Base-by-base conservation (phyloP, 2,113 vertebrate genomes). In the Onychostruthus taczanowskii region DNA sequence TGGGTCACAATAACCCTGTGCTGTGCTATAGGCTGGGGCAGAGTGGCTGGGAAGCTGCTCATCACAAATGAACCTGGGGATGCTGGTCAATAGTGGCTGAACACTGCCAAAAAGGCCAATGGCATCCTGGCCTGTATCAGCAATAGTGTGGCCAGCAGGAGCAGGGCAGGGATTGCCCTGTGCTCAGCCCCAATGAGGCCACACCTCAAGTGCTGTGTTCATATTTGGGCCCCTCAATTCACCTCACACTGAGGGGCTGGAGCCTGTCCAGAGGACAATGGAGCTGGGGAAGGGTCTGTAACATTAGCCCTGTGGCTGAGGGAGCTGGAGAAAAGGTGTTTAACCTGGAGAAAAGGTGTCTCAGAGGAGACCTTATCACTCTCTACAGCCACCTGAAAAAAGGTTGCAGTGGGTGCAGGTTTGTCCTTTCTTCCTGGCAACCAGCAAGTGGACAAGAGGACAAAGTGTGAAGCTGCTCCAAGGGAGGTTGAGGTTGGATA, bases 241-340 rank as follows among this genome's bases (percentile, higher is more conserved):
- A 58, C 10, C 13, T 41, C 43, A 28, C 19, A 39, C 11, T 17
- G 52, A 37, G 23, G 9, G 6, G 19, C 61, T 82, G 37, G 11
- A n/a, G 23, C 0, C 0, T 21, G n/a, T 75, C 28, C 39, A n/a
- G 33, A 53, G 28, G 46, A 26, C 53, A 59, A 7, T 0, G 1
- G 23, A 46, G 10, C 7, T 52, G 27, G 37, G 13, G 33, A 44
- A 74, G 33, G 19, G 2, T 53, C 46, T 67, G 15, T 5, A 46
- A 14, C 23, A 21, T 30, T 15, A 39, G 1, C 11, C 20, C 11
- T 46, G 1, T 53, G 33, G 7, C 19, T 82, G 37, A 46, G 19
- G 7, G 8, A 44, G 10, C 33, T 74, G 27, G 18, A 56, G 20
- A 56, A 56, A 56, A 58, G 9, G 7, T 44, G 23, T 33, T 74